These are phyloP conservation scores for Gallinago stenura DNA, from an alignment of 2,797 vertebrate species.

Conservation along the genomic window DNA sequence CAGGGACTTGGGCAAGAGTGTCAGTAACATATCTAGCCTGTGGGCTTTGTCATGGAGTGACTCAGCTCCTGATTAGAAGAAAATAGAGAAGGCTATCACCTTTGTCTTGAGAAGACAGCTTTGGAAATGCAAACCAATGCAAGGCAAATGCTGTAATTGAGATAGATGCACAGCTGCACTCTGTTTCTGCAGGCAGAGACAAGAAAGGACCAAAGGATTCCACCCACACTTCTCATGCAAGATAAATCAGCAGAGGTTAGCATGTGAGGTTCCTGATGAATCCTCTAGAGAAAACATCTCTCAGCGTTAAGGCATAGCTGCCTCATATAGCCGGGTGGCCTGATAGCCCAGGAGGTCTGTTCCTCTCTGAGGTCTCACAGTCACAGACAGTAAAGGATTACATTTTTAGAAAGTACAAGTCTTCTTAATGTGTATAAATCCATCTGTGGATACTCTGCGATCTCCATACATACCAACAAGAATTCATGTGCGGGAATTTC, in stretches of 20 bases:
- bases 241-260: not conserved
- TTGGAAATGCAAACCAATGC: not conserved
- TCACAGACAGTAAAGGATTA: not conserved
- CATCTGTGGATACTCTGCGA: not conserved
- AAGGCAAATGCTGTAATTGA: not conserved
- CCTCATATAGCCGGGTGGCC: not conserved
- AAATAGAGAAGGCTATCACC: not conserved
- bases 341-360: not conserved
- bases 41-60: not conserved
- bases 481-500: slow-evolving; percentile 11
- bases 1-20: not conserved
- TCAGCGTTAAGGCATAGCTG: not conserved
- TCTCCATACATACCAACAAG: not conserved
- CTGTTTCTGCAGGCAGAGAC: not conserved
- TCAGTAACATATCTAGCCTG: not conserved
- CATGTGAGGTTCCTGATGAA: not conserved
- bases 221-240: not conserved
- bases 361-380: not conserved
- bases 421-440: not conserved
- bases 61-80: not conserved
- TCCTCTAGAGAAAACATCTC: not conserved
- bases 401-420: not conserved
- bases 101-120: not conserved
- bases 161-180: not conserved
- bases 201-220: not conserved